These are phyloP conservation scores for Hybognathus amarus DNA, from an alignment of 2,797 vertebrate species.

Conservation along the genomic window DNA sequence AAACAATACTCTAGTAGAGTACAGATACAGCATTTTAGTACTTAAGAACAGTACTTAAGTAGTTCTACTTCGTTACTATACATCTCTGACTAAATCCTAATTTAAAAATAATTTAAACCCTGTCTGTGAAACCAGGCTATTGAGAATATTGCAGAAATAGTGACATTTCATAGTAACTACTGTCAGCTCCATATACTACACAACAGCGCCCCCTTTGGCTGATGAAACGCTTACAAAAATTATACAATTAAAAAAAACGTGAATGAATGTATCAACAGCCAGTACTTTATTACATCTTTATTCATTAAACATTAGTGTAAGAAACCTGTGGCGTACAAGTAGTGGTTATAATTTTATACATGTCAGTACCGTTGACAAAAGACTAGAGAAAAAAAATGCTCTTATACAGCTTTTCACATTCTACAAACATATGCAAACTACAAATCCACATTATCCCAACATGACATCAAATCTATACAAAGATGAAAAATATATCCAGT, in stretches of 20 bases:
- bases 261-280: slow-evolving; percentile 11
- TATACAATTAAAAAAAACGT: background rate
- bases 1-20: too few relatives aligned
- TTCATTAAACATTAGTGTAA: slow-evolving; percentile 70
- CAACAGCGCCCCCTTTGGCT: slow-evolving; percentile 61
- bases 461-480: slow-evolving; percentile 52
- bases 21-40: too few relatives aligned
- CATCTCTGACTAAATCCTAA: too few relatives aligned
- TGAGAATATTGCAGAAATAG: background rate
- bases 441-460: slow-evolving; percentile 66
- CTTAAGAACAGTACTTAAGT: too few relatives aligned
- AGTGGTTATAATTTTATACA: slow-evolving; percentile 76
- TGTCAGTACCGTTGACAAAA: slow-evolving; percentile 73
- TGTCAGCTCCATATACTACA: background rate
- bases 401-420: slow-evolving; percentile 59
- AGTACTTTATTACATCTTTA: slow-evolving; percentile 64
- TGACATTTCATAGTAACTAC: too few relatives aligned
- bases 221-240: background rate
- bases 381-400: slow-evolving; percentile 57
- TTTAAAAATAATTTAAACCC: too few relatives aligned
- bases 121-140: too few relatives aligned
- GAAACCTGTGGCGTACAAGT: slow-evolving; percentile 69
- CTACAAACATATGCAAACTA: slow-evolving; percentile 71
- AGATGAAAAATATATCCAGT: slow-evolving; percentile 64
- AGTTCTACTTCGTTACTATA: too few relatives aligned